Percentiles rank a stretch among this genome's conserved stretches.
These are phyloP conservation scores for Bostrychus sinensis DNA, from an alignment of 2,113 vertebrate genomes.

Conservation along the genomic window DNA sequence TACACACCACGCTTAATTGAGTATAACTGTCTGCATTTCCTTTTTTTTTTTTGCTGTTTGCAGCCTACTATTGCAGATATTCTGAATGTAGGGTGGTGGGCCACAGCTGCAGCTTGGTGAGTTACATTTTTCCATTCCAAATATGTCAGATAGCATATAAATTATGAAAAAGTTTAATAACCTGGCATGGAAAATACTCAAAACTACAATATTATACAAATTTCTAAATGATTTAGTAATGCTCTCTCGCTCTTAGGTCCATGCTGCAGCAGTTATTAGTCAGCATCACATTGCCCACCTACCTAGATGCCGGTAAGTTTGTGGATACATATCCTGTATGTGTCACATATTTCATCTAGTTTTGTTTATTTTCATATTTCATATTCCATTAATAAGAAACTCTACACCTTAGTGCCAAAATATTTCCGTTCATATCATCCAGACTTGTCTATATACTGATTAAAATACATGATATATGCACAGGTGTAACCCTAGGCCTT, in stretches of 20 bases:
- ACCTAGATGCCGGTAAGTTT: slow-evolving; percentile 91
- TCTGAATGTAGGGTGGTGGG: slow-evolving; percentile 94
- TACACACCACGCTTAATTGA: slow-evolving; percentile 18
- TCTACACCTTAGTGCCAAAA: no score
- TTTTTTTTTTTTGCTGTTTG: slow-evolving; percentile 28
- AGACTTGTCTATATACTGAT: no score
- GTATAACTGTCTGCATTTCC: slow-evolving; percentile 7
- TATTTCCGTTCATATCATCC: no score
- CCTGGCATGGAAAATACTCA: neutral
- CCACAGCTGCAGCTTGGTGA: slow-evolving; percentile 93
- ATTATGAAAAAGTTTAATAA: neutral
- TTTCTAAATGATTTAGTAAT: neutral
- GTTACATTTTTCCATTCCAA: slow-evolving; percentile 43
- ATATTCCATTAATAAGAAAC: no score
- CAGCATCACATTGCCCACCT: slow-evolving; percentile 89
- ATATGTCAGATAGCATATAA: neutral
- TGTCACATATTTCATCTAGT: neutral
- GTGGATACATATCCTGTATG: neutral
- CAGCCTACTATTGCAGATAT: slow-evolving; percentile 94
- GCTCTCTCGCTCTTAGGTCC: slow-evolving; percentile 81
- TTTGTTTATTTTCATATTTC: neutral
- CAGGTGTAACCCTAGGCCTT: neutral
- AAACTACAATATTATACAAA: neutral
- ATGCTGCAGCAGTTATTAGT: slow-evolving; percentile 92
- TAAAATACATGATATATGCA: slow-evolving; percentile 1